Evolutionary conservation across 2,113 vertebrate species (phyloP), one percentile per base, ranked within the genome.

Genomic region (Calyptomena viridis): DNA sequence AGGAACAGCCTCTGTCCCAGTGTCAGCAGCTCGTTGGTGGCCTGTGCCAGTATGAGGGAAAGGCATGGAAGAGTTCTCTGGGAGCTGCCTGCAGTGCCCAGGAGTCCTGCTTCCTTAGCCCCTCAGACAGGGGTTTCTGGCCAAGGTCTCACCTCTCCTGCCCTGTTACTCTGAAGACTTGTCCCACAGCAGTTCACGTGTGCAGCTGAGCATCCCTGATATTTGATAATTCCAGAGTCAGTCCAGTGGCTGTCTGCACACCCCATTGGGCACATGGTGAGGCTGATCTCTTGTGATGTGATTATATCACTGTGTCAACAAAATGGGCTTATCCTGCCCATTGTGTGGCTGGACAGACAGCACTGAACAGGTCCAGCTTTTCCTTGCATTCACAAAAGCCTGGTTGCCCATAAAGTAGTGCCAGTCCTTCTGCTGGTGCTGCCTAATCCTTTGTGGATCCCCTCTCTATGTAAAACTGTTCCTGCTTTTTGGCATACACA

Each of bases 241-340:
- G 78, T 42, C 50, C 83, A 40, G 75, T 37, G 86, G 17, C 82
- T 72, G 50, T 75, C 56, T 88, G 83, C 75, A 39, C 39, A 83
- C 75, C 86, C 76, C 75, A 40, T 35, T 83, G 94, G 86, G 89
- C 91, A 80, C 79, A 13, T 7, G 74, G 7, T 90, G 94, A 83
- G 76, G 72, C 91, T 93, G 88, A 94, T 93, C 58, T 88, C 79
- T 50, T 93, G 79, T 83, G 94, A 90, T 78, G 90, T 78, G 88
- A 52, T 83, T 88, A 1, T 87, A 85, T 87, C 13, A 2, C 83
- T 60, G 62, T 79, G 93, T 94, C 94, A 93, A 75, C 89, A 88
- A 62, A 83, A 93, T 79, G 79, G 79, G 63, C 55, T 95, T 56
- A 42, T 86, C 79, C 83, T 90, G 74, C 88, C 85, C 83, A 46